phyloP scores from a whole-genome alignment of 2,797 vertebrate species.

The Spinus pinus region DNA sequence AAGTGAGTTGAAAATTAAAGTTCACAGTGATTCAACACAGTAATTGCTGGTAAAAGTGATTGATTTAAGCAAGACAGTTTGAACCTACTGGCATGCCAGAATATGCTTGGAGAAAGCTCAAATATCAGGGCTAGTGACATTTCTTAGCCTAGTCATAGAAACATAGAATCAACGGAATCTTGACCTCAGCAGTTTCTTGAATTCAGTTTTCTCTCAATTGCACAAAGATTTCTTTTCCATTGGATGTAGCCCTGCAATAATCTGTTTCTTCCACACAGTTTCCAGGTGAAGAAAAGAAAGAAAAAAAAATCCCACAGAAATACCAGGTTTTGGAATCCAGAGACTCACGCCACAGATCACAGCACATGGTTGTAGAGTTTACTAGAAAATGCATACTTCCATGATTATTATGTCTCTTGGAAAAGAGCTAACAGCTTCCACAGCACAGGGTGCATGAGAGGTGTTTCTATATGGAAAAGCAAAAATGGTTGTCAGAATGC shows the following conservation, averaged over 20 bases:
- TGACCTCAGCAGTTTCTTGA: neutral
- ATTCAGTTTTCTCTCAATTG: neutral
- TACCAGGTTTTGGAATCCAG: neutral
- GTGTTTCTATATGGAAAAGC: neutral
- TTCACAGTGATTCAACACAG: neutral
- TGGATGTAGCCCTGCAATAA: neutral
- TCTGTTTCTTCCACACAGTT: neutral
- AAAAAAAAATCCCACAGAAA: neutral
- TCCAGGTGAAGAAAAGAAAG: neutral
- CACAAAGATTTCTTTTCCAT: neutral
- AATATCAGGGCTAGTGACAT: neutral
- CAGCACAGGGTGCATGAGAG: neutral
- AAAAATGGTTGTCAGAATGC: neutral
- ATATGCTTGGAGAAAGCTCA: neutral
- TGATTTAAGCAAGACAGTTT: neutral
- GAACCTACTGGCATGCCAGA: neutral
- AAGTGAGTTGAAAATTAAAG: neutral
- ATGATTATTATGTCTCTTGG: neutral
- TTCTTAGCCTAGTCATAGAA: neutral
- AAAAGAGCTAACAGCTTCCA: neutral
- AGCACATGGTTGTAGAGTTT: neutral
- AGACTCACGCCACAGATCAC: fast-evolving
- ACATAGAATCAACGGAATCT: neutral
- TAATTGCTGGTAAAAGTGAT: neutral
- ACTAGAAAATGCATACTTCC: neutral